Evolutionary conservation across 1,140 invertebrate genomes (phyloP).

Genomic region (Euura lappo): DNA sequence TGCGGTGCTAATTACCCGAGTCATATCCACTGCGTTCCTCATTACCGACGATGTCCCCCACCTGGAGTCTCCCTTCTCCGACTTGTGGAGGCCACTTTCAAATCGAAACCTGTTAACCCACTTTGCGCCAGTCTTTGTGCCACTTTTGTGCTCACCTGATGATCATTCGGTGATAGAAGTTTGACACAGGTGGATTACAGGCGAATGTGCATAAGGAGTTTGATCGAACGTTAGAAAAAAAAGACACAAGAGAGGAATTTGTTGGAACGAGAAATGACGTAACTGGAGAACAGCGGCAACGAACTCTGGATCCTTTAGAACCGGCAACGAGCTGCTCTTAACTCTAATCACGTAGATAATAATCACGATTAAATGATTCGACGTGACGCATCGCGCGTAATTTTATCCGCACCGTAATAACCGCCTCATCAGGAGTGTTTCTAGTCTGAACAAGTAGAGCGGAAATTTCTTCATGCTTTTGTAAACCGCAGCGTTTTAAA

Average conservation of each 20-base stretch:
- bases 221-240: background rate
- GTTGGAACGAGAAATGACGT: background rate
- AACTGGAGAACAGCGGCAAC: background rate
- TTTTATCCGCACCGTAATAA: too few relatives aligned
- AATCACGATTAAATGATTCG: background rate
- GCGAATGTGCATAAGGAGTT: constrained; percentile 23
- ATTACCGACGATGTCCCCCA: background rate
- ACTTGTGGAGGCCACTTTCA: constrained; percentile 49
- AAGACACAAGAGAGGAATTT: background rate
- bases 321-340: constrained; percentile 4
- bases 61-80: background rate
- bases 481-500: too few relatives aligned
- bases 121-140: constrained; percentile 44
- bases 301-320: constrained; percentile 11
- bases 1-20: background rate
- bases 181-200: constrained; percentile 28
- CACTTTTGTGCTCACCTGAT: constrained; percentile 39
- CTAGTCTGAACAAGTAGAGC: too few relatives aligned
- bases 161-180: constrained; percentile 20
- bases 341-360: constrained; percentile 19
- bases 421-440: too few relatives aligned
- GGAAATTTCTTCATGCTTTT: too few relatives aligned
- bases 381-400: too few relatives aligned
- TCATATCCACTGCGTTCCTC: background rate
- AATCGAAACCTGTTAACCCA: constrained; percentile 58